Evolutionary conservation across 1,140 invertebrate genomes (phyloP).

Genomic region (Ips typographus): DNA sequence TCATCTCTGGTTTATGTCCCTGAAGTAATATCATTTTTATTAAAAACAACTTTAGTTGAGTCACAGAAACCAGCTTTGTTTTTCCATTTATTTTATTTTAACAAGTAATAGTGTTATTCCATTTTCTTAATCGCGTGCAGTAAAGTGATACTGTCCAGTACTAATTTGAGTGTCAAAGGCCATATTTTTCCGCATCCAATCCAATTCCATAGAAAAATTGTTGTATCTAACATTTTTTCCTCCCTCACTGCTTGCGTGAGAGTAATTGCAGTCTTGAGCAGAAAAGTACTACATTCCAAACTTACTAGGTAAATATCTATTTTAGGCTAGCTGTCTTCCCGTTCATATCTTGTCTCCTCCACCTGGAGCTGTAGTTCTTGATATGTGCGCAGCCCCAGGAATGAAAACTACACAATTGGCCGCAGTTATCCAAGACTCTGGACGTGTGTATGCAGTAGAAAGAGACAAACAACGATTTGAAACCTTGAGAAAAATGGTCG

Average conservation of each 20-base stretch:
- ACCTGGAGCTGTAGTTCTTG: slow-evolving; percentile 70
- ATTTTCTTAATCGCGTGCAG: too few species aligned
- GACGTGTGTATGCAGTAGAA: slow-evolving; percentile 84
- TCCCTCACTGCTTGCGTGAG: too few species aligned
- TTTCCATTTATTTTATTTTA: too few species aligned
- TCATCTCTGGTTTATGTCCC: too few species aligned
- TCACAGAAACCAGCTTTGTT: too few species aligned
- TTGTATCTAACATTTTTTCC: not conserved
- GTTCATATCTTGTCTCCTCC: slow-evolving; percentile 72
- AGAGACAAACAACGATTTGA: slow-evolving; percentile 66
- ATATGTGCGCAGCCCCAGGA: slow-evolving; percentile 95
- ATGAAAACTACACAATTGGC: slow-evolving; percentile 94
- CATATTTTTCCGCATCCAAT: not conserved
- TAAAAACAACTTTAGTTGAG: too few species aligned
- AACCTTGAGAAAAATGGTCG: slow-evolving; percentile 64
- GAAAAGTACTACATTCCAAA: not conserved
- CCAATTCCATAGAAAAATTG: not conserved
- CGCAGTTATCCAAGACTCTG: slow-evolving; percentile 75
- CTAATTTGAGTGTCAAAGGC: too few species aligned
- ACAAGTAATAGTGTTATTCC: too few species aligned
- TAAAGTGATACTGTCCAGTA: too few species aligned
- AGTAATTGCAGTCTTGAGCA: too few species aligned
- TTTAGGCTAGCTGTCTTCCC: slow-evolving; percentile 86
- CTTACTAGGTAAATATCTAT: not conserved
- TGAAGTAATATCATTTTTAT: too few species aligned